Conservation (phyloP, 2,888 invertebrate genomes). For the Callinectes sapidus region DNA sequence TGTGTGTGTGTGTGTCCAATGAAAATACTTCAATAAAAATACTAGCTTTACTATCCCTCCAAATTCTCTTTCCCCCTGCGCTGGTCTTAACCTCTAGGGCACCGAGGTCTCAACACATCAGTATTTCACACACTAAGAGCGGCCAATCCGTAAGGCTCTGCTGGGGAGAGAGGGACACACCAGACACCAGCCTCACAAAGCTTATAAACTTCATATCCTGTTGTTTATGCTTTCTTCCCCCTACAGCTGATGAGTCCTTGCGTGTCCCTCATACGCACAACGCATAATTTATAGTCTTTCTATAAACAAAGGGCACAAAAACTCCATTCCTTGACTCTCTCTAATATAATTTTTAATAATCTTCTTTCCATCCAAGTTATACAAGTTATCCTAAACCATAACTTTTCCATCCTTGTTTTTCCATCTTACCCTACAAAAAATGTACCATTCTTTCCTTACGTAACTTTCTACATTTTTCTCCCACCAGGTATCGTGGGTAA, state of each 20-base stretch:
- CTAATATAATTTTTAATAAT: background rate
- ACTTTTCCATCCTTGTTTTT: background rate
- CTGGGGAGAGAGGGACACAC: background rate
- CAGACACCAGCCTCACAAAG: background rate
- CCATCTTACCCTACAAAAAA: background rate
- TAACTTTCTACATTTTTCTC: background rate
- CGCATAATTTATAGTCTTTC: background rate
- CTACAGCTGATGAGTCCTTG: background rate
- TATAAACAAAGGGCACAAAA: background rate
- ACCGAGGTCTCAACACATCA: background rate
- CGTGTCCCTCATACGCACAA: background rate
- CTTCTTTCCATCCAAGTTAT: background rate
- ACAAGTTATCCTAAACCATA: background rate
- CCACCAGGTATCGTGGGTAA: constrained; percentile 74
- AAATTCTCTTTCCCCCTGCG: background rate
- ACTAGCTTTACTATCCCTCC: background rate
- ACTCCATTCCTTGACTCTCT: background rate
- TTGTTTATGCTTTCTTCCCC: background rate
- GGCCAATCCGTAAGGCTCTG: background rate
- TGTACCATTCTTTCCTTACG: background rate
- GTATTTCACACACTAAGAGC: background rate
- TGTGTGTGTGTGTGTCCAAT: constrained; percentile 39
- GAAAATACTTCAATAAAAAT: background rate
- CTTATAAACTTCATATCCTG: background rate
- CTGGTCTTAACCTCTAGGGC: background rate